Evolutionary conservation across 53 echinoderm and acorn worm species (phyloP), one percentile per base, ranked within the genome.

Genomic region (Crossaster papposus): DNA sequence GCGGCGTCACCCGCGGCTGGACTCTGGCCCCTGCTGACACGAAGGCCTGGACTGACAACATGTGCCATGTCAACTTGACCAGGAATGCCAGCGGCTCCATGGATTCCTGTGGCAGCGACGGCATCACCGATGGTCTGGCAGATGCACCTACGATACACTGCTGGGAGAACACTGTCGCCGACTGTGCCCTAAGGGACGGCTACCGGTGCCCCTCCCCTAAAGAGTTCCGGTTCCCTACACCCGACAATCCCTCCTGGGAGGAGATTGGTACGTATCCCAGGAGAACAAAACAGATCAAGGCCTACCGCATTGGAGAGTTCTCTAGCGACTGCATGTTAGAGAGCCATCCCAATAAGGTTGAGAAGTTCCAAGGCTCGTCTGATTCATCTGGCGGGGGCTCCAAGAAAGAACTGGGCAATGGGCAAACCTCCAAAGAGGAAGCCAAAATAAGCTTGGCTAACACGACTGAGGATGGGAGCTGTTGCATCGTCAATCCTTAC

Each of bases 401-500:
- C 24, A 81, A 91, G 50, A 88, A 88, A 51, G 78, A 88, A 24
- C 63, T 88, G 32, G 72, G 81, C 70, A 88, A 64, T 31, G 82
- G 88, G 50, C 72, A 82, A 12, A 32, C 64, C 50, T 15, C 28
- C 44, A 36, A 85, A 72, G 85, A 73, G 72, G 72, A 85, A 38
- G 85, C 85, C 54, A 85, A 33, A 53, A 75, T 22, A 62, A 72
- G 87, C 87, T 76, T 87, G 33, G 76, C 76, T 35, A 72, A 87
- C 24, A 32, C 77, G 76, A 87, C 87, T 14, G 87, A 87, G 76
- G 87, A 87, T 30, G 87, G 87, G 11, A 87, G 87, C 36, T 87
- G 87, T 24, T 87, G 87, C 63, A 87, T 87, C 32, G 87, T 87
- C 76, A 87, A 87, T 37, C 87, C 87, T 23, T 87, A 87, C 87